Conservation (phyloP, 2,113 vertebrate genomes). For the Hiodon alosoides region DNA sequence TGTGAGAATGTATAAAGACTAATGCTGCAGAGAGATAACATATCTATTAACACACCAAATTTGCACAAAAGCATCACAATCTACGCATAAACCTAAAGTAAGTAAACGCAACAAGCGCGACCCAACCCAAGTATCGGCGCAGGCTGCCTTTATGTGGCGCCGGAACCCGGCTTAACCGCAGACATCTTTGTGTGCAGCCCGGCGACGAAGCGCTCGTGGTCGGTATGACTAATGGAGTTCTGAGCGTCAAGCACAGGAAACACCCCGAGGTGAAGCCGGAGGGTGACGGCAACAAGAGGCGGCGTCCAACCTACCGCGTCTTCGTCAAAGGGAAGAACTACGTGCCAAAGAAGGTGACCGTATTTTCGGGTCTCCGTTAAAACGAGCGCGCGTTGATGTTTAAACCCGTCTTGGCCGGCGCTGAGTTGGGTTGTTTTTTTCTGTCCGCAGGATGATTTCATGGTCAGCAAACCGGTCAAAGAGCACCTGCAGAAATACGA, state of each 20-base stretch:
- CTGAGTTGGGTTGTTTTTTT: neutral
- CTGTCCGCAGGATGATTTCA: slow-evolving; percentile 78
- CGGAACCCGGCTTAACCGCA: too few relatives aligned
- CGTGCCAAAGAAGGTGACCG: slow-evolving; percentile 73
- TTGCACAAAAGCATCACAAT: too few relatives aligned
- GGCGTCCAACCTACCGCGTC: slow-evolving; percentile 72
- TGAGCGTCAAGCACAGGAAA: slow-evolving; percentile 87
- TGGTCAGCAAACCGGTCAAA: slow-evolving; percentile 77
- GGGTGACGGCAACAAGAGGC: slow-evolving; percentile 44
- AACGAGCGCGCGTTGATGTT: neutral
- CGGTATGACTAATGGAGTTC: slow-evolving; percentile 89
- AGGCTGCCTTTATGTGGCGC: too few relatives aligned
- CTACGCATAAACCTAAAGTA: too few relatives aligned
- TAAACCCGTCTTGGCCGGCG: neutral
- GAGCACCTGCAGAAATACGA: slow-evolving; percentile 80
- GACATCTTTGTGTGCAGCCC: slow-evolving; percentile 61
- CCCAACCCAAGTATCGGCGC: too few relatives aligned
- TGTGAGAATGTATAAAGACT: too few relatives aligned
- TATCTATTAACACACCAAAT: too few relatives aligned
- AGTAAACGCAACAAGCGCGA: too few relatives aligned
- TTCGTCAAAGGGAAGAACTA: slow-evolving; percentile 86
- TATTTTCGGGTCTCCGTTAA: neutral
- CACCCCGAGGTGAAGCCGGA: slow-evolving; percentile 64
- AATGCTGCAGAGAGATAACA: too few relatives aligned
- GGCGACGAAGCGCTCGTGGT: slow-evolving; percentile 82